These are phyloP conservation scores for Brachionichthys hirsutus DNA, from an alignment of 2,113 vertebrate genomes.

Conservation along the genomic window DNA sequence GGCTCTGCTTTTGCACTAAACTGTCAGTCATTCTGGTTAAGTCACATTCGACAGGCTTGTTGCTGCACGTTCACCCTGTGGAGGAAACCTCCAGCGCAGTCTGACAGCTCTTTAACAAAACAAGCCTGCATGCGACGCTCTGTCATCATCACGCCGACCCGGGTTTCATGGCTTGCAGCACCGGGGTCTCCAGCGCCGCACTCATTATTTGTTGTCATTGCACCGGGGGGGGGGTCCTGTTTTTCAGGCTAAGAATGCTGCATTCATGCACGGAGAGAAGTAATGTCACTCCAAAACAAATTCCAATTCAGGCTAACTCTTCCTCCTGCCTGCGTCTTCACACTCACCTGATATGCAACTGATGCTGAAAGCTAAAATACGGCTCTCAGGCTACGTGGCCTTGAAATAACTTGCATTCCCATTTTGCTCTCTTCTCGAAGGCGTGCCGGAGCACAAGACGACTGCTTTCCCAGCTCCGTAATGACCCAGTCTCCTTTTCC, in stretches of 20 bases:
- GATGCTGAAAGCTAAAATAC: constrained; percentile 16
- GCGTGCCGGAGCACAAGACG: too few species aligned
- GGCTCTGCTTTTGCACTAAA: too few species aligned
- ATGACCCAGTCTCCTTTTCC: constrained; percentile 1
- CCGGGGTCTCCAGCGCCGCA: background rate
- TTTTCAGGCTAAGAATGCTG: background rate
- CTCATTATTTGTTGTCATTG: background rate
- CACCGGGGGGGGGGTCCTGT: background rate
- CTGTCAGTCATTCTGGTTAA: too few species aligned
- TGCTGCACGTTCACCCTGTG: constrained; percentile 41
- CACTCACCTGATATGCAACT: constrained; percentile 21
- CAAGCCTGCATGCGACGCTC: constrained; percentile 31
- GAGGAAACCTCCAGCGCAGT: constrained; percentile 6
- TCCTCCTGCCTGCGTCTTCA: background rate
- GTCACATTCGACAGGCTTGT: too few species aligned
- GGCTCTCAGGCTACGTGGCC: constrained; percentile 4
- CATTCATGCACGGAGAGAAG: background rate
- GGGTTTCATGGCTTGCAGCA: background rate
- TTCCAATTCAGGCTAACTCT: constrained; percentile 23
- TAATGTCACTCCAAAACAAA: constrained; percentile 8
- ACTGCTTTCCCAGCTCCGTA: too few species aligned
- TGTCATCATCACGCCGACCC: constrained; percentile 22
- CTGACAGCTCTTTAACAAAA: constrained; percentile 50
- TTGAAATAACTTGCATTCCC: constrained; percentile 9
- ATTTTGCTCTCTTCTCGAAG: constrained; percentile 1